phyloP scores from a whole-genome alignment of 1,140 invertebrate species.

The Theocolax elegans region DNA sequence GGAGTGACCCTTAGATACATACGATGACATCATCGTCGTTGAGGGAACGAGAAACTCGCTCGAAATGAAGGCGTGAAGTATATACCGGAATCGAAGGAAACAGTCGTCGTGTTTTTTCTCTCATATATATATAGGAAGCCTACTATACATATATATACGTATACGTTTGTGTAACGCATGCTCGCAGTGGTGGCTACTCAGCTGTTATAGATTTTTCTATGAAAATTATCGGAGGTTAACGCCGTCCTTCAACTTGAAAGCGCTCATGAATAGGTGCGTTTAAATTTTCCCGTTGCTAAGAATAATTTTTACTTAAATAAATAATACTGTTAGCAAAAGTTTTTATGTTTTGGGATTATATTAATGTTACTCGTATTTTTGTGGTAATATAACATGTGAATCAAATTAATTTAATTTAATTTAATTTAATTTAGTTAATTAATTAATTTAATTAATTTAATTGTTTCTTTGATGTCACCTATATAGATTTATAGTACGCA shows the following conservation, averaged over 20 bases:
- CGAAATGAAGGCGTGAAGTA: neutral
- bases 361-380: too few relatives aligned
- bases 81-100: too few relatives aligned
- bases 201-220: slow-evolving; percentile 23
- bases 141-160: neutral
- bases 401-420: too few relatives aligned
- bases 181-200: neutral
- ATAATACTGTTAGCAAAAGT: too few relatives aligned
- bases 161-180: slow-evolving; percentile 1
- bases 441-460: too few relatives aligned
- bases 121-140: neutral
- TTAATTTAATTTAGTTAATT: too few relatives aligned
- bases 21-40: slow-evolving; percentile 4
- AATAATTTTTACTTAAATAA: too few relatives aligned
- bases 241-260: neutral
- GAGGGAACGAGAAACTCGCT: neutral
- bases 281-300: too few relatives aligned
- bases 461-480: too few relatives aligned
- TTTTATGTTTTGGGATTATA: too few relatives aligned
- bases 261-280: neutral
- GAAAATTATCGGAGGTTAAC: neutral
- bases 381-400: too few relatives aligned
- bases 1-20: neutral
- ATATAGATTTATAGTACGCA: too few relatives aligned
- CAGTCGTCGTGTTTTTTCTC: neutral